phyloP scores from a whole-genome alignment of 2,797 vertebrate species.

The Scleropages formosus region DNA sequence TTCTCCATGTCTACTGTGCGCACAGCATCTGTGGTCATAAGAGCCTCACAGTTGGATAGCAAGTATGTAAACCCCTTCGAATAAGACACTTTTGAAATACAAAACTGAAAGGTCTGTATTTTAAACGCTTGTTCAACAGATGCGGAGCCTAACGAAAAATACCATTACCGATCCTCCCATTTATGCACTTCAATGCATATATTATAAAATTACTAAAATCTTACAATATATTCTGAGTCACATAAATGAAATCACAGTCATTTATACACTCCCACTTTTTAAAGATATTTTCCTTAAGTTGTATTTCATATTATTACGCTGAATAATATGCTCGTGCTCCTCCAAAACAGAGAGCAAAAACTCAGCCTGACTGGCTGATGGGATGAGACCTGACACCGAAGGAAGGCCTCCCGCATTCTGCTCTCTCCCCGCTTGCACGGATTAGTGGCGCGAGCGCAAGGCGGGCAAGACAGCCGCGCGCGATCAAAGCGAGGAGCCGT shows the following conservation, averaged over 20 bases:
- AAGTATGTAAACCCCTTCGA: background rate
- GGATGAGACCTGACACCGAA: constrained; percentile 13
- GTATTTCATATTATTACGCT: constrained; percentile 13
- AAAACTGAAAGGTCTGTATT: constrained; percentile 18
- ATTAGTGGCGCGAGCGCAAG: too few species aligned
- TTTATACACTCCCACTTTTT: background rate
- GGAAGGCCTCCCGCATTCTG: too few species aligned
- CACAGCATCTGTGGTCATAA: background rate
- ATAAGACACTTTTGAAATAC: constrained; percentile 3
- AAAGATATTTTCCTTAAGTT: constrained; percentile 17
- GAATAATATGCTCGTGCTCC: background rate
- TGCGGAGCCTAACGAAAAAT: background rate
- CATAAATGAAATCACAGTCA: background rate
- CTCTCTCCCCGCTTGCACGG: too few species aligned
- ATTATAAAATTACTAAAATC: background rate
- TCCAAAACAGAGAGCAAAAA: background rate
- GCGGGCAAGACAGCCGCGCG: too few species aligned
- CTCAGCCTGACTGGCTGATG: background rate
- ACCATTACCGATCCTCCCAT: constrained; percentile 4
- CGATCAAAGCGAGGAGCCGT: too few species aligned
- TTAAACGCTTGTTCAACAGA: constrained; percentile 4
- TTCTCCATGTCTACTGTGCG: background rate
- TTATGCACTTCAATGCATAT: background rate
- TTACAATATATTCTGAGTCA: background rate
- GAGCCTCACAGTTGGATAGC: background rate